Percentiles rank a stretch among this genome's conserved stretches.
These are phyloP conservation scores for Gymnoscopelus braueri DNA, from an alignment of 2,797 vertebrate species.

Conservation along the genomic window DNA sequence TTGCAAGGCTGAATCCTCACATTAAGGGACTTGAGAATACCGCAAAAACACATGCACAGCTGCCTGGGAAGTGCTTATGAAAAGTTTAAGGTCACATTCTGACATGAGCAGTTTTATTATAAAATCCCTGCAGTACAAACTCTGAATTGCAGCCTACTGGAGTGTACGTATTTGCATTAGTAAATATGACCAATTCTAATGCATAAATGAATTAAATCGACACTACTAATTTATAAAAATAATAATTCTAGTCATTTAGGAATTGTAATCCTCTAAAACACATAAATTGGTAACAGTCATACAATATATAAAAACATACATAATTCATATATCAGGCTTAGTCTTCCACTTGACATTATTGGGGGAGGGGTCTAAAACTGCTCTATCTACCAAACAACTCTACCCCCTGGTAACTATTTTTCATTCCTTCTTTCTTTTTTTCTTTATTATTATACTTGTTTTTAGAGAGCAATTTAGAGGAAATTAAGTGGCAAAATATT, in stretches of 20 bases:
- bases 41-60: neutral
- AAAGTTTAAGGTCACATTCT: neutral
- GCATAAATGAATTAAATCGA: slow-evolving; percentile 4
- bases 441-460: too few relatives aligned
- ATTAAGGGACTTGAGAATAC: neutral
- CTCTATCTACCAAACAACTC: too few relatives aligned
- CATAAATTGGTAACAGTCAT: slow-evolving; percentile 1
- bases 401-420: too few relatives aligned
- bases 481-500: slow-evolving; percentile 26
- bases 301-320: slow-evolving; percentile 15
- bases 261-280: neutral
- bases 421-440: too few relatives aligned
- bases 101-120: neutral
- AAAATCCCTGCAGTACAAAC: slow-evolving; percentile 20
- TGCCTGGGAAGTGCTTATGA: neutral
- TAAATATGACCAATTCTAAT: slow-evolving; percentile 15
- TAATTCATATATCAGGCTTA: neutral
- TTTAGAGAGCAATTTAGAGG: neutral
- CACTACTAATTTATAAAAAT: neutral
- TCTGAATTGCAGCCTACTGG: neutral
- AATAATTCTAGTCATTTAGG: neutral
- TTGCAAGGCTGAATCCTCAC: too few relatives aligned
- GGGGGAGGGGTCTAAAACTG: too few relatives aligned
- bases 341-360: too few relatives aligned
- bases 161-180: neutral